These are phyloP conservation scores for Acanthurus tractus DNA, from an alignment of 2,797 vertebrate genomes.

Conservation along the genomic window DNA sequence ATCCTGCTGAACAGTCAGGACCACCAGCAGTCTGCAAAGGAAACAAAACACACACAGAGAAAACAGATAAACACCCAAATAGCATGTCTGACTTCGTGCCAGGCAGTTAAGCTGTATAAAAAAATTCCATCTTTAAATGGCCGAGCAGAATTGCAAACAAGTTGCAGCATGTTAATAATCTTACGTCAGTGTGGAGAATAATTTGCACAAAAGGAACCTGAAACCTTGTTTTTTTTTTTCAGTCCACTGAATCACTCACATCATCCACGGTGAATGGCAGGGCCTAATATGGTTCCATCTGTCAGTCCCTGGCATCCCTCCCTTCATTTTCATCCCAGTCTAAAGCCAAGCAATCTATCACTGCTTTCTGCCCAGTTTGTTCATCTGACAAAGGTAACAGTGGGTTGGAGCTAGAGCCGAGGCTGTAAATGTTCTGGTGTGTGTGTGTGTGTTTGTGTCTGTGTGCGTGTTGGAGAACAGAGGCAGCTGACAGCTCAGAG, in stretches of 20 bases:
- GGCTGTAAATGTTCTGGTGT: constrained; percentile 40
- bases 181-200: neutral
- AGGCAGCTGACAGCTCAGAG: constrained; percentile 53
- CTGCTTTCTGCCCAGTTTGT: constrained; percentile 30
- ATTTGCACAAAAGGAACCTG: constrained; percentile 4
- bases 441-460: constrained; percentile 17
- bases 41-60: neutral
- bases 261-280: constrained; percentile 31
- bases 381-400: constrained; percentile 40
- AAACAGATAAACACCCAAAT: constrained; percentile 26
- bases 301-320: constrained; percentile 48
- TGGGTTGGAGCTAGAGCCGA: constrained; percentile 29
- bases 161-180: neutral
- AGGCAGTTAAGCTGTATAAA: neutral
- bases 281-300: constrained; percentile 51
- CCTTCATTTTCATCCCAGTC: constrained; percentile 42
- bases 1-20: constrained; percentile 86
- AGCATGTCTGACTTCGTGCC: neutral
- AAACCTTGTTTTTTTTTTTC: constrained; percentile 1
- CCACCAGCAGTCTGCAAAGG: constrained; percentile 75
- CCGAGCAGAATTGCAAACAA: neutral
- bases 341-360: constrained; percentile 38
- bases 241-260: constrained; percentile 24
- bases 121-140: neutral
- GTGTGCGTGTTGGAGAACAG: constrained; percentile 29